These are phyloP conservation scores for Amphiprion percula DNA, from an alignment of 2,113 vertebrate genomes.

Conservation along the genomic window DNA sequence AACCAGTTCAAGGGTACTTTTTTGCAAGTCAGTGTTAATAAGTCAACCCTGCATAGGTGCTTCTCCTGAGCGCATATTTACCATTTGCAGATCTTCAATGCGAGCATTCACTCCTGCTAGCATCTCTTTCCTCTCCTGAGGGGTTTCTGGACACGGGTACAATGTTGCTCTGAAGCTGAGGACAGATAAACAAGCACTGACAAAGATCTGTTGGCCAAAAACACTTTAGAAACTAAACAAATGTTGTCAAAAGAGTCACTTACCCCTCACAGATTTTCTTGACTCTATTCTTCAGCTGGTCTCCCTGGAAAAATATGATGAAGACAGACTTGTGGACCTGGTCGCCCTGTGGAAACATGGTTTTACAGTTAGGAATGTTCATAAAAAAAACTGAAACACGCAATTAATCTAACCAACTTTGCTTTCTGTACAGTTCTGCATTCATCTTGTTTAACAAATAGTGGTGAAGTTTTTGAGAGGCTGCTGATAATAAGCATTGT, in stretches of 20 bases:
- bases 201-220: background rate
- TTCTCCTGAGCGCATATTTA: conserved; percentile 65
- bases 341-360: conserved; percentile 86
- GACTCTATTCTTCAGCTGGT: conserved; percentile 97
- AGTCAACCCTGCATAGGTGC: rapidly evolving
- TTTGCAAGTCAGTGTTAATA: background rate
- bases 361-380: background rate
- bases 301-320: conserved; percentile 99
- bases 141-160: conserved; percentile 97
- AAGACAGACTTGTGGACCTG: conserved; percentile 98
- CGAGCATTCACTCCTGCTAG: conserved; percentile 95
- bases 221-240: background rate
- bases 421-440: no score
- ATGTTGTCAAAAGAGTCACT: background rate
- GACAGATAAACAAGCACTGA: conserved; percentile 19
- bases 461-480: no score
- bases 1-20: background rate
- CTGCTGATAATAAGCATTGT: background rate
- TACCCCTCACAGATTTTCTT: conserved; percentile 99
- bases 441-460: background rate
- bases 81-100: conserved; percentile 99
- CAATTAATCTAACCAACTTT: no score
- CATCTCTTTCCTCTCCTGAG: conserved; percentile 98
- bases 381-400: no score
- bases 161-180: conserved; percentile 95